These are phyloP conservation scores for Drosophila azteca DNA, from an alignment of 1,140 invertebrate species.

Conservation along the genomic window DNA sequence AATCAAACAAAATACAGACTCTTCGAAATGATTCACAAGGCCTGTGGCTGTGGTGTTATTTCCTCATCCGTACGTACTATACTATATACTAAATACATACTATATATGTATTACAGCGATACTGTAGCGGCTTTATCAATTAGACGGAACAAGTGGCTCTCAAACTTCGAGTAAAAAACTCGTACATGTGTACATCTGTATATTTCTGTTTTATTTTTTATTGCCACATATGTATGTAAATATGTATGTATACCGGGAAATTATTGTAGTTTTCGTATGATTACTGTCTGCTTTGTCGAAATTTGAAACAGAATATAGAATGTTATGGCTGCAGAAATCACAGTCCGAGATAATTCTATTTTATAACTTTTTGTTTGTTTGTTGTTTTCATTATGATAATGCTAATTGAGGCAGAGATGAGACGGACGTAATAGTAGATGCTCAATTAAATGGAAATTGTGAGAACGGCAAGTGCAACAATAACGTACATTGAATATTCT, in stretches of 20 bases:
- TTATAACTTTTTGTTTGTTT: constrained; percentile 26
- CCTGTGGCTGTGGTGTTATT: too few relatives aligned
- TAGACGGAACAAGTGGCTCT: too few relatives aligned
- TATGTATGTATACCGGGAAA: constrained; percentile 20
- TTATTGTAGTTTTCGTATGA: constrained; percentile 7
- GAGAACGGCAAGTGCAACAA: constrained; percentile 40
- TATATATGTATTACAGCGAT: too few relatives aligned
- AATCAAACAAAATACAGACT: constrained; percentile 4
- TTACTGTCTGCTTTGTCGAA: constrained; percentile 1
- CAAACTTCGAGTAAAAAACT: too few relatives aligned
- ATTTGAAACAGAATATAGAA: constrained; percentile 2
- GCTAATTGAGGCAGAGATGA: constrained; percentile 33
- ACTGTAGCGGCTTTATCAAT: too few relatives aligned
- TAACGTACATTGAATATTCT: background rate
- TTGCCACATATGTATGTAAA: constrained; percentile 1
- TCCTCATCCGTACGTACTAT: too few relatives aligned
- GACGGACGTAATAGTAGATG: constrained; percentile 13
- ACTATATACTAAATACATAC: too few relatives aligned
- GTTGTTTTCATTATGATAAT: constrained; percentile 28
- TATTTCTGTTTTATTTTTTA: constrained; percentile 4
- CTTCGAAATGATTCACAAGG: too few relatives aligned
- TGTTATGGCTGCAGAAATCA: background rate
- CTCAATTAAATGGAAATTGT: constrained; percentile 53
- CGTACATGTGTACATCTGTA: too few relatives aligned
- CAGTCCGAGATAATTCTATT: background rate